phyloP scores from a whole-genome alignment of 2,113 vertebrate species.

The Riparia riparia region DNA sequence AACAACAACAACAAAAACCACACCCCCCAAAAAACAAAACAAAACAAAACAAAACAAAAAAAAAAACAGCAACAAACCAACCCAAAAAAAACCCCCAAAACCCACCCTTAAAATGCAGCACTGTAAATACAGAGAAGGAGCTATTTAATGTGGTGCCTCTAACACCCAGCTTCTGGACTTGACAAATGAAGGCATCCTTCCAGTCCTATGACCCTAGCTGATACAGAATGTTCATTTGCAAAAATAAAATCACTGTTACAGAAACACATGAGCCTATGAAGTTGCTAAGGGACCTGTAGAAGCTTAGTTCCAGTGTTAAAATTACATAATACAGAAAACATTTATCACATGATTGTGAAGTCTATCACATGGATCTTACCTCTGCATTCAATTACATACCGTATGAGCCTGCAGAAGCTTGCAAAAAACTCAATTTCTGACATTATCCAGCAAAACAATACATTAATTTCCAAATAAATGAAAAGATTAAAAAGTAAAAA shows the following conservation, averaged over 20 bases:
- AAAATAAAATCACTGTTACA: neutral
- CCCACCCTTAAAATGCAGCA: neutral
- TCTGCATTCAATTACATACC: neutral
- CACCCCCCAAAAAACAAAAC: too few relatives aligned
- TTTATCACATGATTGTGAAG: conserved; percentile 6
- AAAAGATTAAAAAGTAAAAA: neutral
- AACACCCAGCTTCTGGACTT: neutral
- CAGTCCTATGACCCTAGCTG: neutral
- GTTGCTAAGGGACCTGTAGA: neutral
- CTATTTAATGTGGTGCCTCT: neutral
- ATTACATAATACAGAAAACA: neutral
- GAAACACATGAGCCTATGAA: neutral
- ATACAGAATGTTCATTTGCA: neutral
- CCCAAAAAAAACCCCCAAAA: too few relatives aligned
- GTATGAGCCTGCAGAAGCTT: neutral
- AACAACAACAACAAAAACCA: too few relatives aligned
- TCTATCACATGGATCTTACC: neutral
- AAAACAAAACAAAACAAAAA: neutral
- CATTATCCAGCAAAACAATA: neutral
- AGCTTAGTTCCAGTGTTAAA: neutral
- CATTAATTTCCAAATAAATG: neutral
- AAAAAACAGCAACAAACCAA: neutral
- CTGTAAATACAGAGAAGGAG: neutral
- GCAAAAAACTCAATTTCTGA: neutral
- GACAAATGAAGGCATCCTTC: neutral